A percentile compares a stretch with the other conserved stretches of the same genome.
Conservation (phyloP, 2,888 invertebrate species). For the Drosophila tanythrix region DNA sequence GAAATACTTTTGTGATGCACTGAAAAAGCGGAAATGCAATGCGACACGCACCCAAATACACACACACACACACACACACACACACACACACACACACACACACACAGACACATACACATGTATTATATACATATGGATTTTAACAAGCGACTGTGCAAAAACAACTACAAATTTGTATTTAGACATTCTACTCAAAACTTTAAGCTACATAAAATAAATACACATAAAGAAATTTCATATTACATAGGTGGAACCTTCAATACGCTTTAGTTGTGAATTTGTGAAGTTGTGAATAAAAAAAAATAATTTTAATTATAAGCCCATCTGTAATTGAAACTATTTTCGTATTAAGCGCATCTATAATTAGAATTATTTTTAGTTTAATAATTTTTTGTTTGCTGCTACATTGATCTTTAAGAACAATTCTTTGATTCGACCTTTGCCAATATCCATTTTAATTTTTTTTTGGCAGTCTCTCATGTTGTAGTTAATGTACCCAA, state of each 20-base stretch:
- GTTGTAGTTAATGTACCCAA: slow-evolving; percentile 15
- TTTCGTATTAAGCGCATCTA: no score
- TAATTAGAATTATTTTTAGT: not conserved
- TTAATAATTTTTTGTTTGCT: no score
- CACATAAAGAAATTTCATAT: not conserved
- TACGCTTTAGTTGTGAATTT: not conserved
- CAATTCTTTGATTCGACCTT: not conserved
- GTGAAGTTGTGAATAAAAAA: not conserved
- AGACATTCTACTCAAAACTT: slow-evolving; percentile 2
- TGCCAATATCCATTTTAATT: not conserved
- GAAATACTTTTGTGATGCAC: slow-evolving; percentile 70
- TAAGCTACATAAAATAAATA: slow-evolving; percentile 10
- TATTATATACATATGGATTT: slow-evolving; percentile 35
- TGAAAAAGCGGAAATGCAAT: slow-evolving; percentile 64
- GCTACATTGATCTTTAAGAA: no score
- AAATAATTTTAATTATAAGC: no score
- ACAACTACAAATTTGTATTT: slow-evolving; percentile 35
- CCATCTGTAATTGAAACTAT: no score
- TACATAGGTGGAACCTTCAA: not conserved
- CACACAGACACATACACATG: not conserved
- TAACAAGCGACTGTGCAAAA: slow-evolving; percentile 45
- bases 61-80: slow-evolving; percentile 11
- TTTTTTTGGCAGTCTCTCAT: not conserved
- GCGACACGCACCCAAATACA: slow-evolving; percentile 46
- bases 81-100: slow-evolving; percentile 4